These are phyloP conservation scores for Pithys albifrons DNA, from an alignment of 2,113 vertebrate species.

Conservation along the genomic window DNA sequence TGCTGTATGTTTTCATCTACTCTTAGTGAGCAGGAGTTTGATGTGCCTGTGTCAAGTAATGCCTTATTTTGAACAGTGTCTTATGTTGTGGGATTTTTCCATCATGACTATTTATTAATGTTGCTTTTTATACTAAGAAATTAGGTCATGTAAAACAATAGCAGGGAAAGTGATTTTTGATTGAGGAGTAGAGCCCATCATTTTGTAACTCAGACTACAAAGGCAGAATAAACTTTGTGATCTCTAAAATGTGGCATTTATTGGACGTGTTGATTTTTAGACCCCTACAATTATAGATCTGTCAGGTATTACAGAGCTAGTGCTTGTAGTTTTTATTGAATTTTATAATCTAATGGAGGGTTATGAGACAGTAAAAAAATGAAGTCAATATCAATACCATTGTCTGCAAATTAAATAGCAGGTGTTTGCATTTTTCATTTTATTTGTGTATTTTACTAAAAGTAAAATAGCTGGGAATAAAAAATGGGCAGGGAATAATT, in stretches of 20 bases:
- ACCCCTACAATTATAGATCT: not conserved
- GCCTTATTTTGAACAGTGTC: not conserved
- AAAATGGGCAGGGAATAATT: not conserved
- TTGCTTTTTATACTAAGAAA: not conserved
- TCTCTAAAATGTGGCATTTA: not conserved
- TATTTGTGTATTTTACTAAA: not conserved
- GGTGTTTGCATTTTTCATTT: not conserved
- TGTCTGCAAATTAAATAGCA: not conserved
- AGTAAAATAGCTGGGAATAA: not conserved
- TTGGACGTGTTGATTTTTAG: not conserved
- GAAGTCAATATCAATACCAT: not conserved
- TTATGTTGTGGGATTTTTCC: not conserved
- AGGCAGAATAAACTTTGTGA: not conserved
- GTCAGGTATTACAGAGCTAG: not conserved
- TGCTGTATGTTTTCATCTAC: not conserved
- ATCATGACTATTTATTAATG: not conserved
- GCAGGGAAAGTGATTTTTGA: not conserved
- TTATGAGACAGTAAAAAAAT: not conserved
- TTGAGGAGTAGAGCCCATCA: not conserved
- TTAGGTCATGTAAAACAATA: not conserved
- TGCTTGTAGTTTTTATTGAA: not conserved
- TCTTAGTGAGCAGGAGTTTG: not conserved
- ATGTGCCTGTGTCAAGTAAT: not conserved
- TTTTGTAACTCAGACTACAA: not conserved
- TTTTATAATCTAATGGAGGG: constrained; percentile 1